phyloP scores from a whole-genome alignment of 2,113 vertebrate genomes.

The Tor tambroides region DNA sequence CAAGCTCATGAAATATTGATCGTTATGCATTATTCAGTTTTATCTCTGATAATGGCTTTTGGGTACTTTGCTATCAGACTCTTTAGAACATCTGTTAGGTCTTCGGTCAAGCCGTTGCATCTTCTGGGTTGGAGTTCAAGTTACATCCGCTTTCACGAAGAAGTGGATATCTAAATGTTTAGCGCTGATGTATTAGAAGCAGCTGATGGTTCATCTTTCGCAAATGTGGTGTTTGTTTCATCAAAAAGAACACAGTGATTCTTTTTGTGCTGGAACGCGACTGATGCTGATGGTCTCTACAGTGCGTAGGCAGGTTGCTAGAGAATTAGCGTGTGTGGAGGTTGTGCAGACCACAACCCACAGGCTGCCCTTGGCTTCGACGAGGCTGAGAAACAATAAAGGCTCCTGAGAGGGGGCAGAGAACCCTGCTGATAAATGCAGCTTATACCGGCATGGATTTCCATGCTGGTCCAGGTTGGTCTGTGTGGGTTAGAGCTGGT shows the following conservation, averaged over 20 bases:
- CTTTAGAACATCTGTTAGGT: not conserved
- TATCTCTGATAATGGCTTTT: constrained; percentile 54
- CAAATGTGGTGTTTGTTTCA: not conserved
- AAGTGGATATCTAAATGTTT: not conserved
- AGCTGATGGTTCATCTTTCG: not conserved
- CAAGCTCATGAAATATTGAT: constrained; percentile 57
- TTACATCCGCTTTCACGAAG: constrained; percentile 43
- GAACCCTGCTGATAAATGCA: constrained; percentile 8
- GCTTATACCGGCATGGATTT: constrained; percentile 17
- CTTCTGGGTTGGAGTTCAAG: constrained; percentile 36
- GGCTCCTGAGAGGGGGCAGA: not conserved
- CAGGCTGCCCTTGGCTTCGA: constrained; percentile 43
- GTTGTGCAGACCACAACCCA: constrained; percentile 34
- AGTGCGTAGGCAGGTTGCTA: constrained; percentile 30
- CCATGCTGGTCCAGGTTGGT: not conserved
- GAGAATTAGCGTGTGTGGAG: constrained; percentile 14
- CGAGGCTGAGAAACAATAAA: constrained; percentile 47
- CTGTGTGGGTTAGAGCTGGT: constrained; percentile 16
- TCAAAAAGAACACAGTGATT: not conserved
- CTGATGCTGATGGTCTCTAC: not conserved
- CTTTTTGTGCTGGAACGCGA: not conserved
- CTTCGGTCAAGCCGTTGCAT: not conserved
- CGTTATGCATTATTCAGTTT: constrained; percentile 43
- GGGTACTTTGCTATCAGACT: constrained; percentile 45
- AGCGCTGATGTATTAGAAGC: constrained; percentile 8